These are phyloP conservation scores for Carettochelys insculpta DNA, from an alignment of 2,113 vertebrate species.

Conservation along the genomic window DNA sequence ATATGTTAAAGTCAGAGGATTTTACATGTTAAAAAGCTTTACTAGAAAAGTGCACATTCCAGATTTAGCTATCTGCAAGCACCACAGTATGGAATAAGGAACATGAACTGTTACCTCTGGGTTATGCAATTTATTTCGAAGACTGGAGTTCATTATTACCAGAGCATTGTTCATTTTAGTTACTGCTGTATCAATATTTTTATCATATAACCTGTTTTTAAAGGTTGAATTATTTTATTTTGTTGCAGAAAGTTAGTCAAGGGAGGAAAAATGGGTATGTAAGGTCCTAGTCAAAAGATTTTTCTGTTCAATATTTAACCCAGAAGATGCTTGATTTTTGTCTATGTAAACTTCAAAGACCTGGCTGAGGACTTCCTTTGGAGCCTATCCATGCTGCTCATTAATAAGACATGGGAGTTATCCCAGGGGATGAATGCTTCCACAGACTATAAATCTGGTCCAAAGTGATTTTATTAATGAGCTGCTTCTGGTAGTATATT, in stretches of 20 bases:
- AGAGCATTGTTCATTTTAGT: not conserved
- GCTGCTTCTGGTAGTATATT: not conserved
- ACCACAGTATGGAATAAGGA: not conserved
- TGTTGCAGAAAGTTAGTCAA: not conserved
- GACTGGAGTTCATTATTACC: not conserved
- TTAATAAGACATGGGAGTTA: not conserved
- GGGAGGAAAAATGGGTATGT: not conserved
- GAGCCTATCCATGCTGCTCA: not conserved
- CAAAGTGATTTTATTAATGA: rapidly evolving
- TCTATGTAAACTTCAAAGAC: not conserved
- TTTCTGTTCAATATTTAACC: not conserved
- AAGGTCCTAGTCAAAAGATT: not conserved
- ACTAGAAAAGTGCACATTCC: constrained; percentile 8
- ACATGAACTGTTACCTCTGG: not conserved
- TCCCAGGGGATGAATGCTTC: not conserved
- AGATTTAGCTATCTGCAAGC: not conserved
- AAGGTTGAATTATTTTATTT: not conserved
- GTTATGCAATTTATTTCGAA: not conserved
- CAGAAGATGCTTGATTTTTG: not conserved
- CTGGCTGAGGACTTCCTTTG: rapidly evolving
- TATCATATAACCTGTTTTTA: not conserved
- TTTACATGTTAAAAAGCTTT: constrained; percentile 49
- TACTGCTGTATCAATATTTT: not conserved
- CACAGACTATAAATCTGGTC: not conserved
- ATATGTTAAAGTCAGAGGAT: constrained; percentile 4